Evolutionary conservation across 1,140 invertebrate species (phyloP), one percentile per base, ranked within the genome.

Genomic region (Saccostrea cuccullata): DNA sequence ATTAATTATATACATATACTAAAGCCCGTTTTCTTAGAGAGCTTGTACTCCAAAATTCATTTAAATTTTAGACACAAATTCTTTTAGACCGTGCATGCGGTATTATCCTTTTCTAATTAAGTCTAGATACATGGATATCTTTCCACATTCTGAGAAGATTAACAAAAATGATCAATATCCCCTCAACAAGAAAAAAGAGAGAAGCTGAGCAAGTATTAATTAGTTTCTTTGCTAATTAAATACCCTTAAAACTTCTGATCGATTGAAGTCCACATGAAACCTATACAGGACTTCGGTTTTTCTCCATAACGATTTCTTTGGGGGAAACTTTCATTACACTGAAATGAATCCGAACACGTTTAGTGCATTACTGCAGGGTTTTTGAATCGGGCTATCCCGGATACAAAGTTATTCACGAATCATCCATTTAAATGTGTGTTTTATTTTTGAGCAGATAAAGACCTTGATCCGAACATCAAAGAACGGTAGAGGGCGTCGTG

Each of bases 1-100:
- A 77, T 77, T 77, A 77, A 77, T 77, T 77, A 26, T 77, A 77
- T 36, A 36, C 23, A 77, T n/a, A n/a, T 15, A 77, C 26, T 77
- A 15, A 15, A 77, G 70, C 26, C 70, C 11, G 15, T 77, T 77
- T 77, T 77, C 26, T 26, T 20, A 5, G n/a, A 20, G 13, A 64
- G 0, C 17, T 64, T n/a, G 3, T 64, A 64, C 15, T 2, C 58
- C 1, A n/a, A 60, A 60, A 1, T 60, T 60, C 58, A 58, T 60
- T 60, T 60, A 15, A 60, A 60, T 6, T 17, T 15, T 64, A 64
- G 2, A 47, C 47, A 47, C 9, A 47, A 47, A 47, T 47, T 47
- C 47, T 47, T 47, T 47, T 15, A 64, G 58, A n/a, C 17, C 17
- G 58, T 64, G 58, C 17, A 6, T 23, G 12, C 11, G 15, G 30